Evolutionary conservation across 2,888 invertebrate species (phyloP), one percentile per base, ranked within the genome.

Genomic region (Malacosoma neustria): DNA sequence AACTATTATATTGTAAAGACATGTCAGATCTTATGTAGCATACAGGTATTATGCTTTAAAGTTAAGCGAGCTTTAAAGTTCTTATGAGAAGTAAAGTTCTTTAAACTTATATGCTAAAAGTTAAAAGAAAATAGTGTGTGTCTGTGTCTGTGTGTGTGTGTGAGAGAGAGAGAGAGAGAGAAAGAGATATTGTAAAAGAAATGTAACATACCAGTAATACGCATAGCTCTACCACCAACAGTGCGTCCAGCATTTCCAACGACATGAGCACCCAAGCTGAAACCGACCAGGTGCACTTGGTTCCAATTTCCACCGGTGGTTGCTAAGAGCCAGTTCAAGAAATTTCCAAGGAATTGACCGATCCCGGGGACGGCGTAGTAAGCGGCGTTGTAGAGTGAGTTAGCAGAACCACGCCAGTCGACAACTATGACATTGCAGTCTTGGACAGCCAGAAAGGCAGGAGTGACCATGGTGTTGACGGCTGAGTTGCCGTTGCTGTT

Each of bases 261-360:
- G 2, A 70, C 49, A 41, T 77, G 76, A 22, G 72, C 75, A 3
- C 76, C 76, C 34, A 76, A 56, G 40, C 73, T 73, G 49, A 60
- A 66, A 1, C 77, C 77, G 7, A 72, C 48, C 3, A 75, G 37
- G 33, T 75, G 77, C 1, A 74, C 49, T 2, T 55, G 49, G 36
- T 60, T 48, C 59, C 63, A 68, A 39, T 57, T 52, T 2, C 63
- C 64, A 14, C 70, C 70, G 4, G 43, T 53, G 2, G 47, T 56
- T n/a, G 43, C 49, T 14, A 63, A 40, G 5, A 75, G 56, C 66
- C 65, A 71, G 9, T 46, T 42, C 4, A 73, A 29, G 43, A 66
- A 64, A 39, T 60, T 49, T 3, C 62, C 65, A 4, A 67, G 38
- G 36, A 41, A 46, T 12, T 52, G 43, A 0, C 56, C 56, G 0